Evolutionary conservation across 2,888 invertebrate species (phyloP).

Genomic region (Melieria crassipennis): DNA sequence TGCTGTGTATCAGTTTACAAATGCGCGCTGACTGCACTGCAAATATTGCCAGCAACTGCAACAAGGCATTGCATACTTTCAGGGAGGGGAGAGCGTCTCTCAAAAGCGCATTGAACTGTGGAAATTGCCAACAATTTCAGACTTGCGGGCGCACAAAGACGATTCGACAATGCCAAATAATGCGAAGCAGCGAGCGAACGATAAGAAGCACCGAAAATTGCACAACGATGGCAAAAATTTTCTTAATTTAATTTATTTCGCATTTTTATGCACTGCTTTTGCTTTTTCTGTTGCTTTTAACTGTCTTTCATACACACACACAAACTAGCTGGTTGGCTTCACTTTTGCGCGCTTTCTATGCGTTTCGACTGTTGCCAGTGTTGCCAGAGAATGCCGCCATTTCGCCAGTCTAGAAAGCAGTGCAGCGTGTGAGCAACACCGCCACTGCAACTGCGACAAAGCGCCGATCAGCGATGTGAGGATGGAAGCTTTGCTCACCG

Average conservation of each 20-base stretch:
- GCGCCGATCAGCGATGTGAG: too few species aligned
- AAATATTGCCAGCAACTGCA: conserved; percentile 11
- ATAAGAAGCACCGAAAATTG: not conserved
- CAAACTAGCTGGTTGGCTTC: not conserved
- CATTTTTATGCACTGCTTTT: not conserved
- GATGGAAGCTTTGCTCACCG: too few species aligned
- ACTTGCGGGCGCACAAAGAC: not conserved
- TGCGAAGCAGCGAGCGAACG: conserved; percentile 20
- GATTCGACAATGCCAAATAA: conserved; percentile 41
- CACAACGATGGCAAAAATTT: not conserved
- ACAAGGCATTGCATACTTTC: conserved; percentile 10
- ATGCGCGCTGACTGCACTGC: not conserved
- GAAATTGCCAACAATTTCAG: conserved; percentile 55
- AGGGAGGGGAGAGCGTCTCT: conserved; percentile 41
- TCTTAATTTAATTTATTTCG: conserved; percentile 15
- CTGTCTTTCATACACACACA: conserved; percentile 10
- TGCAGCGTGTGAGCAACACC: too few species aligned
- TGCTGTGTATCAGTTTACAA: conserved; percentile 6
- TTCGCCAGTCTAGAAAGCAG: too few species aligned
- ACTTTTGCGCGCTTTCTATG: too few species aligned
- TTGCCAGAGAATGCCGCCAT: too few species aligned
- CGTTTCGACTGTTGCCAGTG: too few species aligned
- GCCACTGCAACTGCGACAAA: too few species aligned
- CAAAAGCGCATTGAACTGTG: conserved; percentile 58
- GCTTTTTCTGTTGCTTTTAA: not conserved